Base-by-base conservation (phyloP, 2,113 vertebrate genomes). In the Notarius quadriscutis region DNA sequence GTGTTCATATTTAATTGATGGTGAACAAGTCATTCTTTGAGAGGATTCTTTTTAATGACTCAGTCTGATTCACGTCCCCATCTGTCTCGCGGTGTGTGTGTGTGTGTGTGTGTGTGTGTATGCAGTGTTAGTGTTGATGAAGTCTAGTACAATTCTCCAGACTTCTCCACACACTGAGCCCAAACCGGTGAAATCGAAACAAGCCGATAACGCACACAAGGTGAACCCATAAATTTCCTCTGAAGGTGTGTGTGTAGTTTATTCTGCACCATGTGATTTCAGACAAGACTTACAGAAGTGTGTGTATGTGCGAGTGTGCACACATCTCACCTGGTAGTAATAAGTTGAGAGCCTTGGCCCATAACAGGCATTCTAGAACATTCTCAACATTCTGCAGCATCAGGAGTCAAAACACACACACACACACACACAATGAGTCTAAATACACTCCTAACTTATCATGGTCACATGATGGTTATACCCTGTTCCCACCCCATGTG, bases 331-430 rank as follows among this genome's bases (percentile, higher is more conserved):
- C 95, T 95, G 95, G 95, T 95, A 94, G 93, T 91, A 95, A 96
- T 96, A 95, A 95, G 93, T 86, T 90, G 89, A 30, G 34, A 90
- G 90, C 88, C 91, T 87, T 81, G 74, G 93, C 92, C 91, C 93
- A 93, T 91, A 93, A 93, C 93, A 81, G 92, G 92, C 93, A 91
- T 95, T 95, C 91, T 89, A 92, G 91, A 92, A 91, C 95, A 96
- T 95, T 96, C 95, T 93, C 91, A 71, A 83, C 91, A 95, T 96
- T 94, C 94, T 95, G 94, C 90, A 94, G 92, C 94, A 93, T 92
- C 92, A 90, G 94, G 94, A 94, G 94, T 93, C 88, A 87, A 78
- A 79, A 63, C 53, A 81, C 57, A 83, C 78, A 88, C 87, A 90
- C 30, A 30, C 34, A 7, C 89, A 89, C 87, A 85, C 84, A 51